Evolutionary conservation across 2,113 vertebrate genomes (phyloP), one percentile per base, ranked within the genome.

Genomic region (Callopanchax toddi): DNA sequence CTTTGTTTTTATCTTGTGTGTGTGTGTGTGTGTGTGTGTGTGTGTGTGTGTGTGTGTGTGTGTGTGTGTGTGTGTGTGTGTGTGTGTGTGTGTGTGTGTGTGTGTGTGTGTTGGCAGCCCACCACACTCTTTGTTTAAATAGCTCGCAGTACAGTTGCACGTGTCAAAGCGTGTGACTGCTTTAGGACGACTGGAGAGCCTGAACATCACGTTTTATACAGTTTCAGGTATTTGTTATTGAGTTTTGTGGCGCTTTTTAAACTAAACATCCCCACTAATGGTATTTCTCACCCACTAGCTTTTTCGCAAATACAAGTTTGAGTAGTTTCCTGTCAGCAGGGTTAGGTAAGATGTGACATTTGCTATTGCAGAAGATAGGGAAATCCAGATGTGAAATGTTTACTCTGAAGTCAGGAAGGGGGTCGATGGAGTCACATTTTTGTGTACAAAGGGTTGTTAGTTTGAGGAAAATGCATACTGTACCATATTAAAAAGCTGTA

Each of bases 131-230:
- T 91, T 92, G 87, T 92, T 88, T 91, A 88, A 87, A 85, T 83
- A 83, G 79, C 87, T 82, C 71, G 46, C 78, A 59, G 85, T 86
- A 85, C 85, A 88, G 78, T 85, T 80, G 84, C 91, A 91, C 91
- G 91, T 92, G 91, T 89, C 81, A 44, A 34, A 71, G 87, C 89
- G 89, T 91, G 91, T 92, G 91, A 91, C 90, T 86, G 23, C 65
- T 67, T 64, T 23, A 48, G 40, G 44, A 65, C 68, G 63, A 52
- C 61, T 69, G 8, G 25, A 39, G 40, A 71, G 43, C 21, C 72
- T 58, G 45, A 13, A 36, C 60, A 61, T 55, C 63, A 52, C 23
- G 67, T 67, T 58, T 56, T 42, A 39, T 53, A 18, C 49, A 64
- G 46, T 44, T 15, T 60, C 49, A 1, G 25, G 29, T 32, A 6